Conservation (phyloP, 2,113 vertebrate genomes). For the Etia nguti region DNA sequence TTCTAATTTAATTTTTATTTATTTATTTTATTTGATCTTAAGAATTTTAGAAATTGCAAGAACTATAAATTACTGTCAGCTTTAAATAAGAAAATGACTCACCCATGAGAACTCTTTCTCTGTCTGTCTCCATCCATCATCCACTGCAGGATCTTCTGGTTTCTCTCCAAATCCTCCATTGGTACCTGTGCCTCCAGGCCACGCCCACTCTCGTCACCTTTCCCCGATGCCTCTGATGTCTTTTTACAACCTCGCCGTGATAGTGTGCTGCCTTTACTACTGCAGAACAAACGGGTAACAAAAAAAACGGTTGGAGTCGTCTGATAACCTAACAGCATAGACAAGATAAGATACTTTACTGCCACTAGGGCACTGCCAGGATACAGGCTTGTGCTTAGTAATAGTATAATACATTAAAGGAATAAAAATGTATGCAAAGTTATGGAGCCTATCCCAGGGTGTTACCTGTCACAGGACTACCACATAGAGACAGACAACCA, state of each 20-base stretch:
- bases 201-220: conserved; percentile 67
- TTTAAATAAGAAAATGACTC: conserved; percentile 22
- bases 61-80: neutral
- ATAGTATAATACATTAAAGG: neutral
- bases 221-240: conserved; percentile 70
- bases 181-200: conserved; percentile 76
- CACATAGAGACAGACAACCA: neutral
- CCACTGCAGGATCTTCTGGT: conserved; percentile 97
- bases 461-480: neutral
- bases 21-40: neutral
- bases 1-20: neutral
- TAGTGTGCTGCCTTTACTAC: conserved; percentile 79
- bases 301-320: neutral
- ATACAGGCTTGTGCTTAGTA: neutral
- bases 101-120: conserved; percentile 86
- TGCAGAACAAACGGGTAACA: conserved; percentile 47
- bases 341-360: neutral
- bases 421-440: neutral
- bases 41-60: neutral
- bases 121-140: conserved; percentile 94
- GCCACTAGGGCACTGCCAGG: neutral
- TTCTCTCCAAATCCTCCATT: conserved; percentile 83
- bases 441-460: neutral
- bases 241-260: conserved; percentile 85
- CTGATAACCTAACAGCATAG: neutral